Evolutionary conservation across 2,113 vertebrate species (phyloP).

Genomic region (Podarcis cretensis): DNA sequence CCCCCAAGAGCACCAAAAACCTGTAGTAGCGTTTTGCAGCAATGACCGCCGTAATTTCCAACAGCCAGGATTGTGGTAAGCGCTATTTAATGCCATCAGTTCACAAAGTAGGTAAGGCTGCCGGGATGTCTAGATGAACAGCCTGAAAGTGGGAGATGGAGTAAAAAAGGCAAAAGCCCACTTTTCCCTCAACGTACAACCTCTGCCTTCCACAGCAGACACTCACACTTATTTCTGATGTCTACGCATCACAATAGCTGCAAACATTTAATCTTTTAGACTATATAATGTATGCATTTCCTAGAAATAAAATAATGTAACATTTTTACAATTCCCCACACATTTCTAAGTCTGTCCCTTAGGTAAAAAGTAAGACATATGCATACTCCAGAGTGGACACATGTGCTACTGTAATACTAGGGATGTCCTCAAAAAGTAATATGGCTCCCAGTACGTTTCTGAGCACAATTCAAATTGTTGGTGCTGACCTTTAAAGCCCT

Average conservation of each 20-base stretch:
- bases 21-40: background rate
- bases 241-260: background rate
- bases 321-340: no score
- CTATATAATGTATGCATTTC: background rate
- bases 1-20: background rate
- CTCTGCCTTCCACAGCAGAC: no score
- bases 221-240: background rate
- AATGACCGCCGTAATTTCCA: background rate
- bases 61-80: background rate
- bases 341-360: background rate
- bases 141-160: background rate
- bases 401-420: no score
- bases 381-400: no score
- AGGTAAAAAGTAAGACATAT: background rate
- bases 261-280: background rate
- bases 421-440: background rate
- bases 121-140: background rate
- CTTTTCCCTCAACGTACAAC: no score
- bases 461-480: no score
- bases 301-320: background rate
- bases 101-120: background rate
- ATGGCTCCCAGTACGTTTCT: background rate
- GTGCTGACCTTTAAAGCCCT: no score
- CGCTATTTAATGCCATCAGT: background rate
- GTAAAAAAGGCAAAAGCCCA: background rate